Conservation (phyloP, 1,140 invertebrate genomes). For the Drosophila novamexicana region DNA sequence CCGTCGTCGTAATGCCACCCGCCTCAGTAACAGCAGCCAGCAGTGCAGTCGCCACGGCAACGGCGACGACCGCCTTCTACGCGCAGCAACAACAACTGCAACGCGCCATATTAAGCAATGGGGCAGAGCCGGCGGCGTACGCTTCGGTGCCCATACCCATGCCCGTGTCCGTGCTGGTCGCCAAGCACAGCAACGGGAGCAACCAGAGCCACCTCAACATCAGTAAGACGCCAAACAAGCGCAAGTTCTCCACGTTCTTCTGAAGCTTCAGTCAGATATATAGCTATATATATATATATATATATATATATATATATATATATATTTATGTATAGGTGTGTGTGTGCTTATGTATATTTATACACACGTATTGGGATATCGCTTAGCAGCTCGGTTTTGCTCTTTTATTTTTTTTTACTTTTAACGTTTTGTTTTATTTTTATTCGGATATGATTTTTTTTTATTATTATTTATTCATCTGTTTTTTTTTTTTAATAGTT, state of each 20-base stretch:
- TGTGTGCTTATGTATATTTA: not conserved
- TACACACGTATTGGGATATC: not conserved
- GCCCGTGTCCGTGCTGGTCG: conserved; percentile 38
- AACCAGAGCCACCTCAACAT: conserved; percentile 53
- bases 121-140: conserved; percentile 60
- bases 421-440: conserved; percentile 19
- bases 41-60: conserved; percentile 26
- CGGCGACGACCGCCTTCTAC: conserved; percentile 23
- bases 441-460: conserved; percentile 1
- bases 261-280: conserved; percentile 29
- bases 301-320: conserved; percentile 5
- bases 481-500: not conserved
- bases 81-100: conserved; percentile 19
- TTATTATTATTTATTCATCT: conserved; percentile 14
- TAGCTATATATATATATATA: conserved; percentile 7
- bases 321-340: conserved; percentile 7
- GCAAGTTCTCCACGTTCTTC: conserved; percentile 82
- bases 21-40: conserved; percentile 42
- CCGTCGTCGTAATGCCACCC: conserved; percentile 77
- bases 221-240: conserved; percentile 73
- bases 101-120: conserved; percentile 14
- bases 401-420: conserved; percentile 6
- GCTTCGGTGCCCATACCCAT: conserved; percentile 62
- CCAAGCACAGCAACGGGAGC: conserved; percentile 52
- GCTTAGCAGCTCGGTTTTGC: not conserved